A percentile compares a stretch with the other conserved stretches of the same genome.
phyloP scores from a whole-genome alignment of 2,797 vertebrate species.

The Alosa sapidissima region DNA sequence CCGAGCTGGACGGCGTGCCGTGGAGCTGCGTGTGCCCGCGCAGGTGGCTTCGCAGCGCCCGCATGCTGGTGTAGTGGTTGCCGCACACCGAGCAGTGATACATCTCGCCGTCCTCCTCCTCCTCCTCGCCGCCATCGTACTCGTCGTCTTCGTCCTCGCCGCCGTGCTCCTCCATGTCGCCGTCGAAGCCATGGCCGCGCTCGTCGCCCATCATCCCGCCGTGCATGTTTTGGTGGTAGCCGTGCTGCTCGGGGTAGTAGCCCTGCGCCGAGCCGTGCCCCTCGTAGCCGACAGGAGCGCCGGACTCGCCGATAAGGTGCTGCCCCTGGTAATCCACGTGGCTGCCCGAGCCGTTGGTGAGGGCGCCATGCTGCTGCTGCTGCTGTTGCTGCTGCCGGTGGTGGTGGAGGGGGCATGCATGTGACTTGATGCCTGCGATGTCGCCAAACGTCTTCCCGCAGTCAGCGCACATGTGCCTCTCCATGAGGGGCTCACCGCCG shows the following conservation, averaged over 20 bases:
- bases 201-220: slow-evolving; percentile 49
- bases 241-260: slow-evolving; percentile 57
- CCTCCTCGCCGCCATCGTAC: slow-evolving; percentile 39
- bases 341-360: slow-evolving; percentile 50
- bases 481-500: slow-evolving; percentile 62
- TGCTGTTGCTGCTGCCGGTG: not conserved
- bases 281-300: slow-evolving; percentile 52
- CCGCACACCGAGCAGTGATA: slow-evolving; percentile 92
- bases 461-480: slow-evolving; percentile 82
- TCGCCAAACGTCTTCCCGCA: slow-evolving; percentile 76
- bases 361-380: slow-evolving; percentile 39
- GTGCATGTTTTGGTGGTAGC: slow-evolving; percentile 59
- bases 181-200: slow-evolving; percentile 40
- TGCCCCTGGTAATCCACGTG: slow-evolving; percentile 60
- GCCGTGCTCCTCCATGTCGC: slow-evolving; percentile 59
- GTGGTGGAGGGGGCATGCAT: slow-evolving; percentile 70
- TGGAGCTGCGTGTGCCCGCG: slow-evolving; percentile 79
- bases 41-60: slow-evolving; percentile 83
- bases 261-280: slow-evolving; percentile 56
- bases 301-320: slow-evolving; percentile 53
- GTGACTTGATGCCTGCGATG: slow-evolving; percentile 76
- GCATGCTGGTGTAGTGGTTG: slow-evolving; percentile 82
- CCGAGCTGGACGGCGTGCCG: slow-evolving; percentile 61
- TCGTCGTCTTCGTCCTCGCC: slow-evolving; percentile 46
- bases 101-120: slow-evolving; percentile 74